A percentile compares a stretch with the other conserved stretches of the same genome.
Conservation (phyloP, 2,797 vertebrate species). For the Crax fasciolata region DNA sequence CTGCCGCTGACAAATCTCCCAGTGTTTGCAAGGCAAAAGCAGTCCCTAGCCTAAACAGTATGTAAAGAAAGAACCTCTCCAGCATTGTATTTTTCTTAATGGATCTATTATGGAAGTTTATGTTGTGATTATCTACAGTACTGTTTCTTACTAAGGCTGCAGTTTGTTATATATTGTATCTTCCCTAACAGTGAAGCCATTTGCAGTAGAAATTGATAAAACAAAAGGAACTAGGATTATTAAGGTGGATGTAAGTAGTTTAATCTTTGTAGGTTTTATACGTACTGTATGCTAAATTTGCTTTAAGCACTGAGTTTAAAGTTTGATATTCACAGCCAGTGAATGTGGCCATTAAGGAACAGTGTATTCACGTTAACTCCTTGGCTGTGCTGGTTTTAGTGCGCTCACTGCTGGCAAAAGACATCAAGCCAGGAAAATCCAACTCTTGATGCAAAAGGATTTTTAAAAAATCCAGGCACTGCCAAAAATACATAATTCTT, state of each 20-base stretch:
- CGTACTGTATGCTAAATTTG: constrained; percentile 64
- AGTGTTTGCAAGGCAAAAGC: not conserved
- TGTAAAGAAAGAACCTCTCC: not conserved
- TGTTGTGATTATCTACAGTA: constrained; percentile 10
- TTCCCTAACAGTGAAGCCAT: constrained; percentile 25
- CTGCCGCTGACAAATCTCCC: not conserved
- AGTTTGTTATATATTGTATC: constrained; percentile 6
- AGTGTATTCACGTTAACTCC: constrained; percentile 63
- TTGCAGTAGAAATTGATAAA: constrained; percentile 52
- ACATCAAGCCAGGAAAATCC: constrained; percentile 77
- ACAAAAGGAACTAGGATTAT: constrained; percentile 44
- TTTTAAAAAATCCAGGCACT: constrained; percentile 45
- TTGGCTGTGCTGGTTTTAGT: constrained; percentile 47
- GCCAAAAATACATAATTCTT: constrained; percentile 80
- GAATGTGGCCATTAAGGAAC: constrained; percentile 75
- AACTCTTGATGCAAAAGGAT: constrained; percentile 74
- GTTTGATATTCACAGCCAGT: constrained; percentile 63
- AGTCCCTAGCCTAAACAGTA: not conserved
- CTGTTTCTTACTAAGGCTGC: not conserved
- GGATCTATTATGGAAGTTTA: constrained; percentile 33
- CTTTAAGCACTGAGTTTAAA: constrained; percentile 60
- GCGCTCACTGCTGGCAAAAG: constrained; percentile 31
- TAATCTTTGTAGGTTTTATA: constrained; percentile 47
- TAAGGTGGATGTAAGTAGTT: constrained; percentile 45
- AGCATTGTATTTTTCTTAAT: not conserved